Evolutionary conservation across 2,797 vertebrate genomes (phyloP).

Genomic region (Petrocephalus sullivani): DNA sequence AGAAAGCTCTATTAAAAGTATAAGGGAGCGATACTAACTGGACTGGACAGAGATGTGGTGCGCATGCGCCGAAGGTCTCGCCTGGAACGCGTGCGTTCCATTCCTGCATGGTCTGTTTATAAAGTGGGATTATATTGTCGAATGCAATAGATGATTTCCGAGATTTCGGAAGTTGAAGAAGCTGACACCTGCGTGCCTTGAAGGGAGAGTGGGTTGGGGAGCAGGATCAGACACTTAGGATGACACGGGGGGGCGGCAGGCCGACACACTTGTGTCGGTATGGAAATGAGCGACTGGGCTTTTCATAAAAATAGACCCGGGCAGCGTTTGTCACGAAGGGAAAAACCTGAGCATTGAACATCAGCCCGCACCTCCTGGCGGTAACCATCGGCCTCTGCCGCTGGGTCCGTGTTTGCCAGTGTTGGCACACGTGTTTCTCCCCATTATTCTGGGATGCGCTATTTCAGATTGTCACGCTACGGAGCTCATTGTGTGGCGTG

Average conservation of each 20-base stretch:
- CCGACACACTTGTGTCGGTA: constrained; percentile 12
- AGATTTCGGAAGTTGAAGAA: neutral
- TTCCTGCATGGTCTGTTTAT: neutral
- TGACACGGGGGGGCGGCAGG: neutral
- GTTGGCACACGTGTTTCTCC: constrained; percentile 25
- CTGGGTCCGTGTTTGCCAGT: constrained; percentile 1
- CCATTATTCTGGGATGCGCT: constrained; percentile 39
- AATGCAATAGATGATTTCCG: neutral
- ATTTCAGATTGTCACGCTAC: constrained; percentile 40
- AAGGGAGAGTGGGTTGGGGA: neutral
- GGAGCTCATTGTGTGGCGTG: constrained; percentile 25
- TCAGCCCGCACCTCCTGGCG: constrained; percentile 15
- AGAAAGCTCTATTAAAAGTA: neutral
- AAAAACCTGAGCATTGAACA: constrained; percentile 21
- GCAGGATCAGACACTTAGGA: constrained; percentile 23
- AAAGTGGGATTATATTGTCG: neutral
- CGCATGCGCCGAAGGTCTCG: neutral
- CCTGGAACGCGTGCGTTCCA: neutral
- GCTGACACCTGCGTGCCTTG: neutral
- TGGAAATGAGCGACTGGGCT: constrained; percentile 19
- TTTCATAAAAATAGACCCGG: constrained; percentile 18
- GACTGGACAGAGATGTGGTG: neutral
- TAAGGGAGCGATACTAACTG: neutral
- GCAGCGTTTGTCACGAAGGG: neutral
- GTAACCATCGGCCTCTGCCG: neutral